Base-by-base conservation (phyloP, 1,140 invertebrate species). In the Melipona quadrifasciata region DNA sequence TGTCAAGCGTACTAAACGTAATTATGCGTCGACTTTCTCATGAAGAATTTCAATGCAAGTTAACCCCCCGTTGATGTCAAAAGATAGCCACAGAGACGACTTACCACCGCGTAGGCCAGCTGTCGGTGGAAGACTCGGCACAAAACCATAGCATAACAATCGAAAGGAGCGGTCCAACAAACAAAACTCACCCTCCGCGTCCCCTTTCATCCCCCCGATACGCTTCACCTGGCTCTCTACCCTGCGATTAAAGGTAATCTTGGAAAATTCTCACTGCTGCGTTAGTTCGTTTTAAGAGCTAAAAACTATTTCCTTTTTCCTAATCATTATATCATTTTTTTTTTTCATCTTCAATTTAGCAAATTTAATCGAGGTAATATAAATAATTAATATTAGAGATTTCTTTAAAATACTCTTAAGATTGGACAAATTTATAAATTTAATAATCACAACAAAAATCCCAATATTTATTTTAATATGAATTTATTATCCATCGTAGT, bases 131-230 rank as follows among this genome's bases (percentile, higher is more conserved):
- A n/a, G n/a, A 31, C 72, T 51, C 55, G 11, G 16, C 27, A 88
- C 75, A 89, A 89, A 88, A 79, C 67, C 55, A 27, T 4, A 16
- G 53, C 64, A 73, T 39, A 87, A 88, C 87, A 88, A 88, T 88
- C 77, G 79, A 80, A 87, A 85, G 82, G 83, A 87, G n/a, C 82
- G 82, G 77, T 65, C 47, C 70, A 27, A 71, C 86, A 88, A 89
- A 88, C 88, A 88, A 79, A 70, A 88, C 83, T 88, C 70, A 85
- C 83, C 71, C 86, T 80, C 87, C 78, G n/a, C 53, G 47, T 65
- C 39, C 72, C 77, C 61, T 76, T 82, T 86, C 83, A 86, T 80
- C 79, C 87, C 83, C 57, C 17, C 83, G 47, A 39, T 74, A 34
- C 24, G 78, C 64, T 65, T 74, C 78, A 73, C 24, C 74, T 78